Conservation (phyloP, 2,797 vertebrate genomes). For the Thripadectes ignobilis region DNA sequence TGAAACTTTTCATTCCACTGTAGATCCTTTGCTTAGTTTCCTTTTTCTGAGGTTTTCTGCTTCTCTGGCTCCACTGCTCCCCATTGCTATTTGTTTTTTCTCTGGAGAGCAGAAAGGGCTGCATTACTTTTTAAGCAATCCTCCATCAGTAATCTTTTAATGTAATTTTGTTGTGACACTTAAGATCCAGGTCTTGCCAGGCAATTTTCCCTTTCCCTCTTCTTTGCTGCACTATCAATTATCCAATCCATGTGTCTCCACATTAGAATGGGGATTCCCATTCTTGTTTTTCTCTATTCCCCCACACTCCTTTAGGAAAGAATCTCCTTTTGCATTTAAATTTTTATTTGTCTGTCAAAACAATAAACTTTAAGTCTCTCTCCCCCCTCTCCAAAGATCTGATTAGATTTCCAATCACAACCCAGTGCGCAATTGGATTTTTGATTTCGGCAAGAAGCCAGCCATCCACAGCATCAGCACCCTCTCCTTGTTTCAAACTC, state of each 20-base stretch:
- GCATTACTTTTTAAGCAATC: conserved; percentile 52
- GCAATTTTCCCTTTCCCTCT: conserved; percentile 48
- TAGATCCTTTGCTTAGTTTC: conserved; percentile 65
- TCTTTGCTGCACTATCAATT: conserved; percentile 63
- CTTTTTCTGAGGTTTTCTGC: conserved; percentile 65
- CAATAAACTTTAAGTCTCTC: conserved; percentile 48
- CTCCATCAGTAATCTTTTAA: conserved; percentile 55
- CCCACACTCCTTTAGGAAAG: background rate
- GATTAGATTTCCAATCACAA: conserved; percentile 97
- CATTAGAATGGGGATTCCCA: conserved; percentile 71
- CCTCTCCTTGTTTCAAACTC: conserved; percentile 71
- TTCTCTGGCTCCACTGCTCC: conserved; percentile 57
- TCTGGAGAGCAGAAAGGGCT: conserved; percentile 18
- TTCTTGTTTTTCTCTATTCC: conserved; percentile 51
- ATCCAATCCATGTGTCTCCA: conserved; percentile 64
- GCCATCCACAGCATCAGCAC: conserved; percentile 63
- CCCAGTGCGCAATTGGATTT: conserved; percentile 89
- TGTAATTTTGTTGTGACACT: conserved; percentile 41
- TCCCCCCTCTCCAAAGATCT: conserved; percentile 76
- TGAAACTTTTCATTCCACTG: conserved; percentile 78
- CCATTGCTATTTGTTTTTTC: conserved; percentile 53
- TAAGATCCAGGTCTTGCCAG: conserved; percentile 72
- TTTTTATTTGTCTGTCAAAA: background rate
- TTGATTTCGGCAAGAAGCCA: conserved; percentile 71
- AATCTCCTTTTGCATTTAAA: background rate